phyloP scores from a whole-genome alignment of 2,113 vertebrate genomes.

The Progne subis region DNA sequence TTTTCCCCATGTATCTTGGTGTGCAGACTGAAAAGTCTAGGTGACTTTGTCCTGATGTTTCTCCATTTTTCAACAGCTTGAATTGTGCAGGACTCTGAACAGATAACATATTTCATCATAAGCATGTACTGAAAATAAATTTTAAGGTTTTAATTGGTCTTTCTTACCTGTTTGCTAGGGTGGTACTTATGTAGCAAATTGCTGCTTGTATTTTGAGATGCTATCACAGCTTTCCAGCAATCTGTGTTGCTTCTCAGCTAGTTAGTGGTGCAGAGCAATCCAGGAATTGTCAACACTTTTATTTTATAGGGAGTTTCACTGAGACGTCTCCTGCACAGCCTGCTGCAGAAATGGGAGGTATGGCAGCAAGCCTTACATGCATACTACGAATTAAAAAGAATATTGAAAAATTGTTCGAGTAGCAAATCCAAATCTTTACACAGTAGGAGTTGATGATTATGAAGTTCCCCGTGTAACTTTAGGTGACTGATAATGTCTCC shows the following conservation, averaged over 20 bases:
- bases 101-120: background rate
- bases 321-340: background rate
- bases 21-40: background rate
- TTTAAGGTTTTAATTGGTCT: background rate
- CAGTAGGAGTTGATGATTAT: background rate
- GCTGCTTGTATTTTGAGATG: background rate
- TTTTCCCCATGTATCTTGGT: background rate
- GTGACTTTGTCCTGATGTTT: background rate
- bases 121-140: background rate
- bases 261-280: background rate
- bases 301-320: background rate
- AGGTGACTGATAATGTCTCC: background rate
- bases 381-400: background rate
- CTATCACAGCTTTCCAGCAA: background rate
- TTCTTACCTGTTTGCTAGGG: background rate
- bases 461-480: background rate
- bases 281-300: background rate
- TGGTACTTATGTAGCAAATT: background rate
- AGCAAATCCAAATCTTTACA: background rate
- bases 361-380: background rate
- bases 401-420: background rate
- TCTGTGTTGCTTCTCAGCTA: background rate
- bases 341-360: background rate
- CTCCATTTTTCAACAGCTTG: background rate
- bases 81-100: background rate